phyloP scores from a whole-genome alignment of 1,140 invertebrate species.

The Procambarus clarkii region DNA sequence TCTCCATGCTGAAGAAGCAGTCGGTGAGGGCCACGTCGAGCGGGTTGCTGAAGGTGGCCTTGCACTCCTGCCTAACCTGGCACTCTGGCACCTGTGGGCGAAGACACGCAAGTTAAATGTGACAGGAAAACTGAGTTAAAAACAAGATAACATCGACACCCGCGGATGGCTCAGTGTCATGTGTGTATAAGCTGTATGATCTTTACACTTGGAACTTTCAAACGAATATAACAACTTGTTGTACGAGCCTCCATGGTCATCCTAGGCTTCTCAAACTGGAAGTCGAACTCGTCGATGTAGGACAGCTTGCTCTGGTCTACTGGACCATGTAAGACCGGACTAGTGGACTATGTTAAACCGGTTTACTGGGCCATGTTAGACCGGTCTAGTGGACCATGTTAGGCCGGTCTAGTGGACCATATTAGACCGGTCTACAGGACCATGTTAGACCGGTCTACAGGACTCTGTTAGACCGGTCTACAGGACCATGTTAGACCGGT shows the following conservation, averaged over 20 bases:
- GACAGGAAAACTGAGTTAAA: background rate
- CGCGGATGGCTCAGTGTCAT: too few species aligned
- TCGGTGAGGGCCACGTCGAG: constrained; percentile 68
- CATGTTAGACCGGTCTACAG: too few species aligned
- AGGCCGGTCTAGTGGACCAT: too few species aligned
- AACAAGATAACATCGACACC: background rate
- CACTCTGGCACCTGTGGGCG: constrained; percentile 44
- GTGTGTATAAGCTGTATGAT: too few species aligned
- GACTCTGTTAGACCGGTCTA: too few species aligned
- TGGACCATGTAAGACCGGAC: constrained; percentile 74
- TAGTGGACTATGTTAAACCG: too few species aligned
- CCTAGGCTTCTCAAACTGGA: constrained; percentile 75
- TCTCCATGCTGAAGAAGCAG: constrained; percentile 66
- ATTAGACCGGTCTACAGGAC: too few species aligned
- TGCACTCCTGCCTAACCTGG: constrained; percentile 53
- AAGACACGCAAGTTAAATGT: background rate
- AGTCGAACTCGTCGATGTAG: constrained; percentile 75
- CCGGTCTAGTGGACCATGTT: too few species aligned
- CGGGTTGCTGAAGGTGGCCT: constrained; percentile 70
- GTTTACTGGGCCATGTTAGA: constrained; percentile 79
- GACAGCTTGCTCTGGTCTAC: constrained; percentile 75
- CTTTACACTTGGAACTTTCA: too few species aligned
- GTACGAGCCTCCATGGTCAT: constrained; percentile 73
- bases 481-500: too few species aligned
- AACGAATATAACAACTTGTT: too few species aligned